Percentiles rank a stretch among this genome's conserved stretches.
Evolutionary conservation across 1,140 invertebrate species (phyloP).

Genomic region (Polyergus mexicanus): DNA sequence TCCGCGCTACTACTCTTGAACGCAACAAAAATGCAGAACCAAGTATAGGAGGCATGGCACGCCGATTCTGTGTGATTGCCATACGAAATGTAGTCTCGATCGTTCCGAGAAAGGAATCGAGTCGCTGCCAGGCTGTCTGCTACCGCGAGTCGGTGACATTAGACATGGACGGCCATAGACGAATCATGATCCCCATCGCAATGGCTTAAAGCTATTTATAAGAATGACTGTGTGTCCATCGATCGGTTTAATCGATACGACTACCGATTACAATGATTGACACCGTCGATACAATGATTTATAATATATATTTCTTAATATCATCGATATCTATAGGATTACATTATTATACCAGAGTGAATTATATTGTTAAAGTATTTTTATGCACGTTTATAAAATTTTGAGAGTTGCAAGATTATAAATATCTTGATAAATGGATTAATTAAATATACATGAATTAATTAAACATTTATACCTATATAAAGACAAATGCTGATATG

Average conservation of each 20-base stretch:
- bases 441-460: background rate
- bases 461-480: too few relatives aligned
- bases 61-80: slow-evolving; percentile 67
- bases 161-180: slow-evolving; percentile 75
- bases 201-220: slow-evolving; percentile 73
- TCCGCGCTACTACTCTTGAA: background rate
- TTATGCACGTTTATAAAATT: background rate
- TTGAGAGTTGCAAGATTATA: background rate
- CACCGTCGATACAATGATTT: slow-evolving; percentile 24
- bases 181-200: slow-evolving; percentile 77
- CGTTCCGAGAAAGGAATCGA: slow-evolving; percentile 77
- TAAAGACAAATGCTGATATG: too few relatives aligned
- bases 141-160: slow-evolving; percentile 67
- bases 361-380: background rate
- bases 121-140: slow-evolving; percentile 83
- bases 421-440: slow-evolving; percentile 7
- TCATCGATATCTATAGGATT: background rate
- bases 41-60: background rate
- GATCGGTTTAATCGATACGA: slow-evolving; percentile 58
- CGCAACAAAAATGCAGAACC: slow-evolving; percentile 23
- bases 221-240: slow-evolving; percentile 69
- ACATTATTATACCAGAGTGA: background rate
- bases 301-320: background rate
- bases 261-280: slow-evolving; percentile 37
- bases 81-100: slow-evolving; percentile 69